These are phyloP conservation scores for Paedocypris micromegethes DNA, from an alignment of 2,797 vertebrate species.

Conservation along the genomic window DNA sequence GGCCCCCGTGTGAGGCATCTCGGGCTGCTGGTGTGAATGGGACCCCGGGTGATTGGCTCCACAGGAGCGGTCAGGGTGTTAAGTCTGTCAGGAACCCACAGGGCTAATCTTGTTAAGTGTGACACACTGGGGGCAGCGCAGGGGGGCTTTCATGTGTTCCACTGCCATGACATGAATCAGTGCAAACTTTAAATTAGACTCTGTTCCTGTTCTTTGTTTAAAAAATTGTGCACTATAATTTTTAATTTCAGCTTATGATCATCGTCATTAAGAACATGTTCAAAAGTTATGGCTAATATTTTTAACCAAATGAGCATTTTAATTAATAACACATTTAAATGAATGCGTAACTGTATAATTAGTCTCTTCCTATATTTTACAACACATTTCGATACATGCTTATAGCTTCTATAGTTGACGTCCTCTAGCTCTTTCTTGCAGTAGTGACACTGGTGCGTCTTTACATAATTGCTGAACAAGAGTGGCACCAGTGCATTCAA, in stretches of 20 bases:
- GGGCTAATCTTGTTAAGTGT: constrained; percentile 80
- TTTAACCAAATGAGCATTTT: no score
- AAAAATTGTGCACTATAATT: no score
- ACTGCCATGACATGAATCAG: no score
- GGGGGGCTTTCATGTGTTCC: constrained; percentile 39
- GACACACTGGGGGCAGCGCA: constrained; percentile 54
- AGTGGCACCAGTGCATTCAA: constrained; percentile 26
- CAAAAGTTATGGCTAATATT: no score
- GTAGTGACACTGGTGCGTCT: constrained; percentile 23
- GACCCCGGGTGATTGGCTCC: constrained; percentile 46
- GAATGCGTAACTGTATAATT: no score
- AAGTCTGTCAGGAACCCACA: constrained; percentile 58
- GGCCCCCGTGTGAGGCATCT: constrained; percentile 31
- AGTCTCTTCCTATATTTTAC: no score
- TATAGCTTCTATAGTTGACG: no score
- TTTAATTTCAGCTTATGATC: no score
- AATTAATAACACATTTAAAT: no score
- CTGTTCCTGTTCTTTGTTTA: no score
- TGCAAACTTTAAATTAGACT: no score
- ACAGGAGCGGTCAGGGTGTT: constrained; percentile 48
- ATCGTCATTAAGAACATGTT: no score
- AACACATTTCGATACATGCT: background rate
- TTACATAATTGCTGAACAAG: constrained; percentile 10
- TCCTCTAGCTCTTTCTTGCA: background rate
- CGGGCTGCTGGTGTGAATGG: constrained; percentile 37